Percentiles rank a stretch among this genome's conserved stretches.
Conservation (phyloP, 1,140 invertebrate species). For the Papilio xuthus region DNA sequence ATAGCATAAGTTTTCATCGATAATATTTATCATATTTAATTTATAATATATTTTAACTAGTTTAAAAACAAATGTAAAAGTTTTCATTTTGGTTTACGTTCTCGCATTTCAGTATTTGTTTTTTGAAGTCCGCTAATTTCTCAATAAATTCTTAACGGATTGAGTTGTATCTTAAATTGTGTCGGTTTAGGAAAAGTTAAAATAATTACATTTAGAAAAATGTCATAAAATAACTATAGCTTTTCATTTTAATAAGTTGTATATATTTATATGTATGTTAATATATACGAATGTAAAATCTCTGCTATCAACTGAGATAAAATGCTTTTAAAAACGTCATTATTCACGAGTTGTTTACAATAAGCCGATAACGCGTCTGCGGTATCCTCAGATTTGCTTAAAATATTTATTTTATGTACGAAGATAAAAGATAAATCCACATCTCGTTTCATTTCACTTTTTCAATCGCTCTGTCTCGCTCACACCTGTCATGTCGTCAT, state of each 20-base stretch:
- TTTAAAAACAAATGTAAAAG: too few species aligned
- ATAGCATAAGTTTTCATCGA: not conserved
- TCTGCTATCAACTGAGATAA: constrained; percentile 26
- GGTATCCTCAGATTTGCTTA: constrained; percentile 24
- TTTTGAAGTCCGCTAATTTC: too few species aligned
- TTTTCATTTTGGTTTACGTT: too few species aligned
- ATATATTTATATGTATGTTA: constrained; percentile 23
- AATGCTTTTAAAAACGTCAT: constrained; percentile 32
- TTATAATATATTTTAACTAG: too few species aligned
- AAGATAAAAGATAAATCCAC: not conserved
- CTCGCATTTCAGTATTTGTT: too few species aligned
- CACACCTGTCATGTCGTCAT: not conserved
- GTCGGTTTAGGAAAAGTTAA: not conserved
- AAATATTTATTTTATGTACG: constrained; percentile 22
- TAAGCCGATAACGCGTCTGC: not conserved
- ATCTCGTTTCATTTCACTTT: constrained; percentile 13
- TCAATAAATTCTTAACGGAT: too few species aligned
- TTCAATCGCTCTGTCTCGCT: not conserved
- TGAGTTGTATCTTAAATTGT: too few species aligned
- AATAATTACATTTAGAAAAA: not conserved
- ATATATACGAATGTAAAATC: constrained; percentile 32
- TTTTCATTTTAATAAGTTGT: not conserved
- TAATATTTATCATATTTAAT: too few species aligned
- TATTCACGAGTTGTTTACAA: constrained; percentile 32
- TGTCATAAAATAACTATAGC: not conserved